phyloP scores from a whole-genome alignment of 1,140 invertebrate genomes.

The Chionoecetes opilio region DNA sequence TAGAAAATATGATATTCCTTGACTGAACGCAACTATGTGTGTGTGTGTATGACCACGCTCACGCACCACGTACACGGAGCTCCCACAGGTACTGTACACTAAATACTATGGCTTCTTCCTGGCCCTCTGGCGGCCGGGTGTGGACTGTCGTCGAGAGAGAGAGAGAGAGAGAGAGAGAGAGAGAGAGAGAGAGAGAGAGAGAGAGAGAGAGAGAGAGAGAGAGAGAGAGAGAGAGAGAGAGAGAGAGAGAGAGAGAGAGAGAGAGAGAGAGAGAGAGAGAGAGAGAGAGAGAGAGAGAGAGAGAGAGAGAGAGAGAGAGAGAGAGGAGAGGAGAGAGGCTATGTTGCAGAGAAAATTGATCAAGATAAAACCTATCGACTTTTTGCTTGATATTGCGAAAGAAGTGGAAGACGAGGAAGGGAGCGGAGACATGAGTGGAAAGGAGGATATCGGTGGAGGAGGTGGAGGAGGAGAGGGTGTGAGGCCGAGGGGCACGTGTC shows the following conservation, averaged over 20 bases:
- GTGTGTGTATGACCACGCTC: not conserved
- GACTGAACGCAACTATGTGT: no score
- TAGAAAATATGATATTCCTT: no score
- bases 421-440: not conserved
- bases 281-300: no score
- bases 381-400: not conserved
- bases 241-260: no score
- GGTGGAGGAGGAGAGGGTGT: not conserved
- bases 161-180: not conserved
- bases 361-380: not conserved
- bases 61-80: not conserved
- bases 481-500: not conserved
- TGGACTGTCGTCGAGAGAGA: not conserved
- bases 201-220: no score
- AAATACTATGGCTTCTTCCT: slow-evolving; percentile 15
- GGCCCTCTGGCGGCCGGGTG: not conserved
- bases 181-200: no score
- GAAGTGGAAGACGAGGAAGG: not conserved
- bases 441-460: not conserved
- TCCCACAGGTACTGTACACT: not conserved
- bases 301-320: no score
- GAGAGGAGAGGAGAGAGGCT: no score
- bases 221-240: no score
- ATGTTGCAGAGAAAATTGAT: not conserved
- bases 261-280: no score